Evolutionary conservation across 2,113 vertebrate species (phyloP), one percentile per base, ranked within the genome.

Genomic region (Gambusia holbrooki): DNA sequence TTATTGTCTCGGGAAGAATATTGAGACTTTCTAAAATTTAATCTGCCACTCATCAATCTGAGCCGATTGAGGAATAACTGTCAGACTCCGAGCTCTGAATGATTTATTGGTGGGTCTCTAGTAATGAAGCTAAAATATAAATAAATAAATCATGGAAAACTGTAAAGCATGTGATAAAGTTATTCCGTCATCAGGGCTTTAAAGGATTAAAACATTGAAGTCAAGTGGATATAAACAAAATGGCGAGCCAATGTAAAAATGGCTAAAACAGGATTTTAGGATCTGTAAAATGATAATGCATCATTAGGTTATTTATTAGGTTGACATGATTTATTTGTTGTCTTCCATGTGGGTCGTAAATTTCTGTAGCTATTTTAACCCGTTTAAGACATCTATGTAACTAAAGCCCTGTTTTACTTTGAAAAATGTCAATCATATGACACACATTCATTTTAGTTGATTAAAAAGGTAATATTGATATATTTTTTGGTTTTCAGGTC

Each of bases 401-500:
- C 6, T 54, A 15, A 22, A 54, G n/a, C 51, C 1, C 22, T n/a
- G 51, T 54, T 54, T 9, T 54, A 54, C 51, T 54, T 9, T 25
- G 22, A 54, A 54, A 54, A 54, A 25, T 14, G 14, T 0, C 13
- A 42, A 42, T 42, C 40, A 42, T 14, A 14, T 42, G 13, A 14
- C 13, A 42, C 14, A 14, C 13, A 12, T 68, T 6, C n/a, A 19
- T 17, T 28, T 37, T 69, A 35, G 48, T 54, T 54, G 48, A 51
- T 51, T 22, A 17, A 9, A 33, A 0, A 8, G 35, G 35, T 37
- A 37, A 37, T 37, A 37, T 37, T 11, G 35, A 37, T 37, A 11
- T 37, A 10, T 37, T 12, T 12, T 77, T 62, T 69, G n/a, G 40
- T 9, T 19, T 27, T 37, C 71, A 93, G 93, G 62, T 89, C 92